These are phyloP conservation scores for Ellobius talpinus DNA, from an alignment of 2,113 vertebrate species.

Conservation along the genomic window DNA sequence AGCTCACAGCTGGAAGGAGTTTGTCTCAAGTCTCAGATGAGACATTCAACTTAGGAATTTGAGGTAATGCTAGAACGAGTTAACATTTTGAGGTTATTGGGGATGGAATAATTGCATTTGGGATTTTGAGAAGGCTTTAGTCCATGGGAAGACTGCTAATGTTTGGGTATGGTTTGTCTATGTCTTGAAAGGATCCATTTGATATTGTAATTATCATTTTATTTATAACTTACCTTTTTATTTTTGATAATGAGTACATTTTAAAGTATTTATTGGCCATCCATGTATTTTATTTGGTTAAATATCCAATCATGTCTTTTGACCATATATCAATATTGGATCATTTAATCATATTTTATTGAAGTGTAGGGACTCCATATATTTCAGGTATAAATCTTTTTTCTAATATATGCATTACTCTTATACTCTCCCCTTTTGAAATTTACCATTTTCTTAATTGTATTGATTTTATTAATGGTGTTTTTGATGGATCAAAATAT, in stretches of 20 bases:
- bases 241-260: not conserved
- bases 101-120: not conserved
- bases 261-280: not conserved
- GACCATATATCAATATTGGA: not conserved
- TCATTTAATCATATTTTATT: conserved; percentile 26
- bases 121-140: not conserved
- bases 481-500: not conserved
- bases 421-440: not conserved
- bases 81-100: not conserved
- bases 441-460: not conserved
- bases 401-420: not conserved
- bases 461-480: not conserved
- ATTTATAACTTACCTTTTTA: not conserved
- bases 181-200: not conserved
- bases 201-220: not conserved
- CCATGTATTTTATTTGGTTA: not conserved
- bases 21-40: not conserved
- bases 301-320: not conserved
- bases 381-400: not conserved
- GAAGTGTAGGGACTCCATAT: not conserved
- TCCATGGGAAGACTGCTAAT: not conserved
- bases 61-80: not conserved
- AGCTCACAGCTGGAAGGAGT: not conserved
- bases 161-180: not conserved
- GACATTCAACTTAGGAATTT: not conserved